phyloP scores from a whole-genome alignment of 2,113 vertebrate species.

The Otolemur garnettii region DNA sequence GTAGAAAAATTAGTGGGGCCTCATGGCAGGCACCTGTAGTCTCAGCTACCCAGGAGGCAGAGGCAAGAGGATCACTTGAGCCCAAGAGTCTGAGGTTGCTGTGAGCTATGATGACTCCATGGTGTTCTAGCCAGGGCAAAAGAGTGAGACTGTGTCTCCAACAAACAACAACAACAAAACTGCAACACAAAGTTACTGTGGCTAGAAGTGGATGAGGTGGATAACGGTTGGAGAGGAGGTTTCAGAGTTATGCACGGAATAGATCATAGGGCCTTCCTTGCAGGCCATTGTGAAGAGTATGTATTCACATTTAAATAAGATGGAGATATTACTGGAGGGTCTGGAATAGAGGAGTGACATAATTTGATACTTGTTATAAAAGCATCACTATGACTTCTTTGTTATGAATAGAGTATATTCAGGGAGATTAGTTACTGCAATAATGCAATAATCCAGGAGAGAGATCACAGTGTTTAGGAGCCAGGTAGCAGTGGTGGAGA shows the following conservation, averaged over 20 bases:
- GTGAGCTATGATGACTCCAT: no score
- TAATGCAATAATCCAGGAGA: background rate
- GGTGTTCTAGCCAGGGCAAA: no score
- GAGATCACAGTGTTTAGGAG: conserved; percentile 8
- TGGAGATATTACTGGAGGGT: background rate
- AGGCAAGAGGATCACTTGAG: no score
- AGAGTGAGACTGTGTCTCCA: no score
- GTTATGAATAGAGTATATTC: conserved; percentile 20
- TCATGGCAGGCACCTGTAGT: no score
- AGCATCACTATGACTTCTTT: conserved; percentile 18
- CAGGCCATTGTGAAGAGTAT: background rate
- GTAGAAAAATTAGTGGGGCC: no score
- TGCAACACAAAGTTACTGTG: background rate
- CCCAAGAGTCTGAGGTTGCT: no score
- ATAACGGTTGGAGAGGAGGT: background rate
- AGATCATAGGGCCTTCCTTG: conserved; percentile 1
- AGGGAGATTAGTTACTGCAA: background rate
- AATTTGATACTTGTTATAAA: conserved; percentile 27
- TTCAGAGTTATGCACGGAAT: background rate
- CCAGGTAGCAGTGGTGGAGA: background rate
- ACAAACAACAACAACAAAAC: no score
- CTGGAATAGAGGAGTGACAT: conserved; percentile 8
- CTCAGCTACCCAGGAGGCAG: no score
- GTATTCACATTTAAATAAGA: conserved; percentile 39
- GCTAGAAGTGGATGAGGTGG: background rate